Conservation (phyloP, 2,113 vertebrate species). For the Atrichornis clamosus region DNA sequence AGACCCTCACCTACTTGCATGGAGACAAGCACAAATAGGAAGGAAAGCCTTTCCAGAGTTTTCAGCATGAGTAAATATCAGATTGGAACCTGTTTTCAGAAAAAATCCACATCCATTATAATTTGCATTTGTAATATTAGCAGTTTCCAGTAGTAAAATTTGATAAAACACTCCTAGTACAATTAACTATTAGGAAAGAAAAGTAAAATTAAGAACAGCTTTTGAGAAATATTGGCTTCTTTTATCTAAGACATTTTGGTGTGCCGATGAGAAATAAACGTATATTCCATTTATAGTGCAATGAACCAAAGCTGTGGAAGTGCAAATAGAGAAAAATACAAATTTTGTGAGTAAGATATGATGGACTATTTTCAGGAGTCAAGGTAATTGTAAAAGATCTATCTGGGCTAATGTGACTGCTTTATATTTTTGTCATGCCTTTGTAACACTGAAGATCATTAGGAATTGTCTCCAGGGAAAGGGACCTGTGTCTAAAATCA, state of each 20-base stretch:
- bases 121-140: background rate
- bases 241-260: background rate
- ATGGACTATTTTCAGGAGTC: conserved; percentile 12
- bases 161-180: background rate
- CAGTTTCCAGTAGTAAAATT: background rate
- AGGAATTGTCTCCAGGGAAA: conserved; percentile 47
- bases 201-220: background rate
- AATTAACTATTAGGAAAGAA: background rate
- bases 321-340: conserved; percentile 20
- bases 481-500: conserved; percentile 60
- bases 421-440: conserved; percentile 58
- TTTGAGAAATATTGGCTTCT: background rate
- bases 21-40: background rate
- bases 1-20: conserved; percentile 28
- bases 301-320: background rate
- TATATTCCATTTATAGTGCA: background rate
- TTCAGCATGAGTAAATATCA: conserved; percentile 8
- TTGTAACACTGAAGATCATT: conserved; percentile 52
- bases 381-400: conserved; percentile 39
- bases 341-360: background rate
- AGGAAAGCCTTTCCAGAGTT: background rate
- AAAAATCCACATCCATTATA: background rate
- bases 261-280: background rate
- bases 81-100: background rate
- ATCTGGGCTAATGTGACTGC: conserved; percentile 21